Evolutionary conservation across 2,888 invertebrate genomes (phyloP).

Genomic region (Margaritifera margaritifera): DNA sequence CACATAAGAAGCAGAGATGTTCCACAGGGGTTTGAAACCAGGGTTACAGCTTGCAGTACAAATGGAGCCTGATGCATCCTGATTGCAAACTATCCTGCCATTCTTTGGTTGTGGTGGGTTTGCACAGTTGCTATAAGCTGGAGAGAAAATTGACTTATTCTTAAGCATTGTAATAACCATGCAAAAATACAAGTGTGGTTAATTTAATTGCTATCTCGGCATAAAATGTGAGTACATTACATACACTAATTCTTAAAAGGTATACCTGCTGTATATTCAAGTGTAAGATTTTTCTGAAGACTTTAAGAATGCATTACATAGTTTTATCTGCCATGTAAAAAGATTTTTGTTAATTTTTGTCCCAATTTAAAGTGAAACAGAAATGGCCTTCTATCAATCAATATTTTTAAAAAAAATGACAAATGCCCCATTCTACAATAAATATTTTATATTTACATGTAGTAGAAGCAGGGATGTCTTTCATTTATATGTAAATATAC

Average conservation of each 20-base stretch:
- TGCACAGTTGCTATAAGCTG: conserved; percentile 49
- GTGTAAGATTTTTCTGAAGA: background rate
- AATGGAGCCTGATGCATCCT: conserved; percentile 39
- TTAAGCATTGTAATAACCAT: background rate
- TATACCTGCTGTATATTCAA: background rate
- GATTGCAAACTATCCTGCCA: conserved; percentile 45
- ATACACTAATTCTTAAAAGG: background rate
- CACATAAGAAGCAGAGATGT: conserved; percentile 43
- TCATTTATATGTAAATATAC: too few species aligned
- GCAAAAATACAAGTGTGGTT: too few species aligned
- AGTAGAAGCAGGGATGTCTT: too few species aligned
- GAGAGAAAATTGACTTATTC: conserved; percentile 2
- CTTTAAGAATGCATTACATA: background rate
- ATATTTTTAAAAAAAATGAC: too few species aligned
- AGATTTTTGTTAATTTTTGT: too few species aligned
- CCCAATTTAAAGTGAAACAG: too few species aligned
- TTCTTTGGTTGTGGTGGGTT: conserved; percentile 44
- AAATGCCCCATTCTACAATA: too few species aligned
- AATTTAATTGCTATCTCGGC: too few species aligned
- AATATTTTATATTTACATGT: too few species aligned
- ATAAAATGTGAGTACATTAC: too few species aligned
- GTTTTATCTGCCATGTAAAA: too few species aligned
- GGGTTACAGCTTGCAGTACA: conserved; percentile 49
- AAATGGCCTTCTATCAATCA: too few species aligned
- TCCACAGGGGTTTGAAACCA: conserved; percentile 45